Evolutionary conservation across 2,113 vertebrate species (phyloP).

Genomic region (Strigops habroptila): DNA sequence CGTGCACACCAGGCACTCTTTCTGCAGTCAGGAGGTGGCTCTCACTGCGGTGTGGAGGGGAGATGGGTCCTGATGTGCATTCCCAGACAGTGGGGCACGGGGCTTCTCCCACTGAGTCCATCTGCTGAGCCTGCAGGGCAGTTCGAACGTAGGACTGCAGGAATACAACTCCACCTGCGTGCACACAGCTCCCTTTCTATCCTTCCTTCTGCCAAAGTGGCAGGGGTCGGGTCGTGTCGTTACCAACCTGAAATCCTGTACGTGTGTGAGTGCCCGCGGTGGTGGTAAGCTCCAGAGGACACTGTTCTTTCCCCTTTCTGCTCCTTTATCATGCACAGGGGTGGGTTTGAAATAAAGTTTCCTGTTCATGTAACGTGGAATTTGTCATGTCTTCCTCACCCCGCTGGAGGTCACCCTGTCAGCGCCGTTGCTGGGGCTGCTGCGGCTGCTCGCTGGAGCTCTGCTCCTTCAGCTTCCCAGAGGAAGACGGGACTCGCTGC

Average conservation of each 20-base stretch:
- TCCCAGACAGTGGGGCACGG: fast-evolving
- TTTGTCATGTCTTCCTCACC: constrained; percentile 10
- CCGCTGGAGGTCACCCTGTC: constrained; percentile 27
- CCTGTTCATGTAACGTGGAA: neutral
- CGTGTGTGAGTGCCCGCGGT: fast-evolving
- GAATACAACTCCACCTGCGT: fast-evolving
- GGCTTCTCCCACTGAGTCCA: neutral
- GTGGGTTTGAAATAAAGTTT: constrained; percentile 32
- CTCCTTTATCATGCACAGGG: neutral
- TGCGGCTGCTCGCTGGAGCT: fast-evolving
- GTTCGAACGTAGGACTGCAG: neutral
- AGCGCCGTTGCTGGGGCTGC: neutral
- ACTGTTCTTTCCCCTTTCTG: neutral
- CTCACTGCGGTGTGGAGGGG: fast-evolving
- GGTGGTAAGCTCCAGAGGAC: neutral
- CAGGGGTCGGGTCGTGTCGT: fast-evolving
- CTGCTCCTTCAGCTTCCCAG: neutral
- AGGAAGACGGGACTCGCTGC: neutral
- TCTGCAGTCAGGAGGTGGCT: neutral
- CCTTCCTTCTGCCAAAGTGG: neutral
- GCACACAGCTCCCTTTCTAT: fast-evolving
- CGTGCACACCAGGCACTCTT: fast-evolving
- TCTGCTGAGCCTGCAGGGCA: fast-evolving
- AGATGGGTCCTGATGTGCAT: fast-evolving
- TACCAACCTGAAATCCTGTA: neutral